Conservation (phyloP, 92 coral and sea anemone species). For the Paragorgia papillata region DNA sequence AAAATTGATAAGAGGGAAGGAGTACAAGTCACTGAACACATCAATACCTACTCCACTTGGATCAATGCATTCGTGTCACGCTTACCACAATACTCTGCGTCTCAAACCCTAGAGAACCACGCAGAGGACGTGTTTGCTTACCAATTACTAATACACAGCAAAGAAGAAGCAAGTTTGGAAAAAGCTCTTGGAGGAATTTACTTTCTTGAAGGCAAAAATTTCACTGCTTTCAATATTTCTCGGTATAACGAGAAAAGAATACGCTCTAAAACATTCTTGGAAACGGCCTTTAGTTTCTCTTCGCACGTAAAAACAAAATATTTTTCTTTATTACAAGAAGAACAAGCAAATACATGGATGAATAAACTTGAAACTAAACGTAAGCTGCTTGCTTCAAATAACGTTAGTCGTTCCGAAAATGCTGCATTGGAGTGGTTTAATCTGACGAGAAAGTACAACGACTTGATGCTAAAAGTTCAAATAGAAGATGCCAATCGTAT, state of each 20-base stretch:
- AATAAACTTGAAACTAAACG: neutral
- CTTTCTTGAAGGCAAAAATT: constrained; percentile 4
- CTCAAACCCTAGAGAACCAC: constrained; percentile 9
- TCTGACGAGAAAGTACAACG: constrained; percentile 10
- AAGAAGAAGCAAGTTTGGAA: constrained; percentile 35
- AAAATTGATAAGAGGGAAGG: constrained; percentile 34
- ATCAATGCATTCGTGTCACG: neutral
- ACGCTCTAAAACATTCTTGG: neutral
- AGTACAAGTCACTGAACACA: neutral
- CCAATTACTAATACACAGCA: constrained; percentile 11
- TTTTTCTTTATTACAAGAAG: neutral
- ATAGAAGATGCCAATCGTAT: neutral
- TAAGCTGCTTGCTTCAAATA: neutral
- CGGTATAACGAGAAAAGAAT: constrained; percentile 30
- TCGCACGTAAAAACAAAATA: neutral
- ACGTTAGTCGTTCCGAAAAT: neutral
- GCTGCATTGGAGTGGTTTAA: constrained; percentile 13
- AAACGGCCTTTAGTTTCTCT: constrained; percentile 7
- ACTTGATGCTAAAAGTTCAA: constrained; percentile 23
- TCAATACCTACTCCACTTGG: constrained; percentile 5
- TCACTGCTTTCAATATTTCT: neutral
- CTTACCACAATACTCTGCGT: neutral
- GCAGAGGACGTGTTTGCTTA: constrained; percentile 6
- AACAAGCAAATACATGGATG: neutral
- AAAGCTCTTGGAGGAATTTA: constrained; percentile 34